Conservation (phyloP, 2,888 invertebrate genomes). For the Epinotia brunnichana region DNA sequence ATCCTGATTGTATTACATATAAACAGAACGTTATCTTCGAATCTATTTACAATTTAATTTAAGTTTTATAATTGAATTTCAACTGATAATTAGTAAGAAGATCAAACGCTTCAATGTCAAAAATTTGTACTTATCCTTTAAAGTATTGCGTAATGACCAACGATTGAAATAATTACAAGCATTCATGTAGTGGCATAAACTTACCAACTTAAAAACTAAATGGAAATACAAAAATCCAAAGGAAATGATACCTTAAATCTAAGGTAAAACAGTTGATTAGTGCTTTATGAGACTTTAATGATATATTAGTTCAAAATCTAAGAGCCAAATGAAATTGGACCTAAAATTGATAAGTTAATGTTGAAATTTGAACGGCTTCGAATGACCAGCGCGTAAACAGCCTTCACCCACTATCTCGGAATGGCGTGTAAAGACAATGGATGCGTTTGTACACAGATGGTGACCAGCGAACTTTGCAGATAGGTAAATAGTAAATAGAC, state of each 20-base stretch:
- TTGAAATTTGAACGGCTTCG: neutral
- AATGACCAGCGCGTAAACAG: slow-evolving; percentile 34
- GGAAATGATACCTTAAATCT: slow-evolving; percentile 23
- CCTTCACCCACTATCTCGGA: slow-evolving; percentile 47
- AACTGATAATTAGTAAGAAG: slow-evolving; percentile 26
- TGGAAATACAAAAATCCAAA: neutral
- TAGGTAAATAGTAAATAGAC: slow-evolving; percentile 12
- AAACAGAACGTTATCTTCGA: neutral
- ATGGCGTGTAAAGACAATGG: slow-evolving; percentile 46
- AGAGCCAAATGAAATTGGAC: slow-evolving; percentile 14
- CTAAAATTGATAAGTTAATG: neutral
- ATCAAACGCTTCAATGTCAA: slow-evolving; percentile 23
- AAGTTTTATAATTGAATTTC: neutral
- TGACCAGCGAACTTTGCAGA: slow-evolving; percentile 28
- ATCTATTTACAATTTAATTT: slow-evolving; percentile 11
- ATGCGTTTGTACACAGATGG: slow-evolving; percentile 39
- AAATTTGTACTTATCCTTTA: slow-evolving; percentile 46
- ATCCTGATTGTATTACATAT: slow-evolving; percentile 8
- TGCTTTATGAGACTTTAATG: neutral
- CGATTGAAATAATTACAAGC: slow-evolving; percentile 58
- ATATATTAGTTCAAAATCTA: neutral
- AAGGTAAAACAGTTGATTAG: neutral
- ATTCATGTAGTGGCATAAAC: slow-evolving; percentile 57
- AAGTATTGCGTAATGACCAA: slow-evolving; percentile 64
- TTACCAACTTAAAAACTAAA: slow-evolving; percentile 63